phyloP scores from a whole-genome alignment of 2,113 vertebrate species.

The Willisornis vidua region DNA sequence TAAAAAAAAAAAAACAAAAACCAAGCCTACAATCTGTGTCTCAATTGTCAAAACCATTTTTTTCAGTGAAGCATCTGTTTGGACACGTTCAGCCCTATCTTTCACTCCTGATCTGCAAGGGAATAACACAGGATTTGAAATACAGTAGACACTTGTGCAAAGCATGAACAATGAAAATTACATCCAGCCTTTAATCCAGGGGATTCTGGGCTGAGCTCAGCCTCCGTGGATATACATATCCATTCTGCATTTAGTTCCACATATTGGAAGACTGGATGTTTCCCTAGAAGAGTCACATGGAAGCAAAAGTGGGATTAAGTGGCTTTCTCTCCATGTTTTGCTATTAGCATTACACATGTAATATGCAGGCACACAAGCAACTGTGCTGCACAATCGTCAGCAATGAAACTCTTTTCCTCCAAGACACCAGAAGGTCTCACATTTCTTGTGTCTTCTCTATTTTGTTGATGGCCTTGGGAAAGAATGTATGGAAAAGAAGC shows the following conservation, averaged over 20 bases:
- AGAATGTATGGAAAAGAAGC: neutral
- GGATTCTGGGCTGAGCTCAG: slow-evolving; percentile 46
- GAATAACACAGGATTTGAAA: slow-evolving; percentile 43
- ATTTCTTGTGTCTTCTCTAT: neutral
- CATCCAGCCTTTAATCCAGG: slow-evolving; percentile 47
- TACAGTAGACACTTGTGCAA: slow-evolving; percentile 42
- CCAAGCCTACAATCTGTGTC: neutral
- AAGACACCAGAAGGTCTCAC: neutral
- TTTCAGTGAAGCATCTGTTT: slow-evolving; percentile 30
- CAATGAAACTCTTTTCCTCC: neutral
- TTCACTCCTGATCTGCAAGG: slow-evolving; percentile 9
- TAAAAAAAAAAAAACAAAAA: neutral
- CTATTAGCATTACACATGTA: slow-evolving; percentile 29
- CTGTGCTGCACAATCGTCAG: neutral
- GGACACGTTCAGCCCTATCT: neutral
- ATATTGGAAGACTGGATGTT: neutral
- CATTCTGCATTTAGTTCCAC: slow-evolving; percentile 40
- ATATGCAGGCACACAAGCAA: slow-evolving; percentile 13
- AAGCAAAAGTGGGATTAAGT: slow-evolving; percentile 37
- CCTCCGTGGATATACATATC: neutral
- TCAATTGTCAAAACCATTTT: neutral
- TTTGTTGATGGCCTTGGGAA: neutral
- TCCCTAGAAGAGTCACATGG: neutral
- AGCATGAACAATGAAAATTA: slow-evolving; percentile 50
- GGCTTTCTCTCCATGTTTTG: slow-evolving; percentile 34